These are phyloP conservation scores for Gymnothorax reevesii DNA, from an alignment of 2,797 vertebrate genomes.

Conservation along the genomic window DNA sequence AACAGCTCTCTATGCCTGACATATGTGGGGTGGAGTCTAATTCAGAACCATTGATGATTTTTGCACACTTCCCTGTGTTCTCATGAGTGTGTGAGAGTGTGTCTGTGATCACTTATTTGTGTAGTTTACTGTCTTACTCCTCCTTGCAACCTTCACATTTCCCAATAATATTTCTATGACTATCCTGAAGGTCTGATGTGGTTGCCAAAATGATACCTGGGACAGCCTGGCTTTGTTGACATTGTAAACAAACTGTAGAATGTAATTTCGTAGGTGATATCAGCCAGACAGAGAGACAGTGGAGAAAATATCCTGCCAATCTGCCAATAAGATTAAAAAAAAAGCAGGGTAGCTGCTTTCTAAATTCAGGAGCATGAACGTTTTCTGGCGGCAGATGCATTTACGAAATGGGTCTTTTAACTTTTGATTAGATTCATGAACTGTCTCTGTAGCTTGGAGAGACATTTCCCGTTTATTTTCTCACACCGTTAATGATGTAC, in stretches of 20 bases:
- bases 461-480: not conserved
- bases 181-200: not conserved
- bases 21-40: not conserved
- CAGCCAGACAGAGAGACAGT: not conserved
- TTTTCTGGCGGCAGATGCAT: not conserved
- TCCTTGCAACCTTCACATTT: not conserved
- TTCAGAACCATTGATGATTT: not conserved
- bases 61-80: not conserved
- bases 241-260: not conserved
- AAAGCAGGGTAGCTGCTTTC: not conserved
- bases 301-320: not conserved
- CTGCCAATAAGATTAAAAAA: not conserved
- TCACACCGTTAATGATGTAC: not conserved
- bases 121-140: not conserved
- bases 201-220: not conserved
- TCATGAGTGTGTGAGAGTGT: conserved; percentile 5
- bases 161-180: not conserved
- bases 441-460: not conserved
- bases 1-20: conserved; percentile 29
- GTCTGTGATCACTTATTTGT: not conserved
- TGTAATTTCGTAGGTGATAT: not conserved
- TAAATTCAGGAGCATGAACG: not conserved
- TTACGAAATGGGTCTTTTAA: not conserved
- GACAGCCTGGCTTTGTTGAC: not conserved
- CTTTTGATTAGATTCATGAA: not conserved